These are phyloP conservation scores for Mimumesa dahlbomi DNA, from an alignment of 2,888 invertebrate genomes.

Conservation along the genomic window DNA sequence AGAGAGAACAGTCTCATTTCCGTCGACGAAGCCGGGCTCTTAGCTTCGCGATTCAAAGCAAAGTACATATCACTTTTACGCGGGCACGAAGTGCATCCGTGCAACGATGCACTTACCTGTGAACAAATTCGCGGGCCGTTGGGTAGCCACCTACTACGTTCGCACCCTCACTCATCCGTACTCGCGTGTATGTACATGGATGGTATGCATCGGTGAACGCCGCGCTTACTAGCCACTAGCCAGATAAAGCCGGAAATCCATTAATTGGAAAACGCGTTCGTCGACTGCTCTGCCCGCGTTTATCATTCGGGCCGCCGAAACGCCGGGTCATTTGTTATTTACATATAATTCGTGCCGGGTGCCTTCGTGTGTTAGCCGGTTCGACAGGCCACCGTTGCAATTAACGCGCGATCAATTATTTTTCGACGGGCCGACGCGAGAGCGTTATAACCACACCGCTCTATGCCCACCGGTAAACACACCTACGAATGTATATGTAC, in stretches of 20 bases:
- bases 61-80: neutral
- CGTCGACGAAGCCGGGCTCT: too few relatives aligned
- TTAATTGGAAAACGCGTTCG: conserved; percentile 78
- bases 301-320: conserved; percentile 67
- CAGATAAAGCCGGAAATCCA: conserved; percentile 75
- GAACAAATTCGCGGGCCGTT: conserved; percentile 68
- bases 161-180: too few relatives aligned
- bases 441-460: conserved; percentile 20
- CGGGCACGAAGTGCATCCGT: neutral
- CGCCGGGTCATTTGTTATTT: conserved; percentile 74
- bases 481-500: too few relatives aligned
- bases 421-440: conserved; percentile 52
- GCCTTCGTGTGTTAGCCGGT: conserved; percentile 64
- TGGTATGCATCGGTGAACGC: conserved; percentile 3
- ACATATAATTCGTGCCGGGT: conserved; percentile 71
- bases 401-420: conserved; percentile 74
- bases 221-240: conserved; percentile 51
- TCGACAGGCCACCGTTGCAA: conserved; percentile 65
- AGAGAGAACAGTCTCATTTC: too few relatives aligned
- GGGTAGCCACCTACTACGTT: conserved; percentile 32
- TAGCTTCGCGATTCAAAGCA: neutral
- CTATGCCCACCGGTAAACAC: conserved; percentile 29
- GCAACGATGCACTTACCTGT: neutral
- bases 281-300: conserved; percentile 59
- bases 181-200: neutral